Conservation (phyloP, 2,888 invertebrate species). For the Micoletzkya japonica region DNA sequence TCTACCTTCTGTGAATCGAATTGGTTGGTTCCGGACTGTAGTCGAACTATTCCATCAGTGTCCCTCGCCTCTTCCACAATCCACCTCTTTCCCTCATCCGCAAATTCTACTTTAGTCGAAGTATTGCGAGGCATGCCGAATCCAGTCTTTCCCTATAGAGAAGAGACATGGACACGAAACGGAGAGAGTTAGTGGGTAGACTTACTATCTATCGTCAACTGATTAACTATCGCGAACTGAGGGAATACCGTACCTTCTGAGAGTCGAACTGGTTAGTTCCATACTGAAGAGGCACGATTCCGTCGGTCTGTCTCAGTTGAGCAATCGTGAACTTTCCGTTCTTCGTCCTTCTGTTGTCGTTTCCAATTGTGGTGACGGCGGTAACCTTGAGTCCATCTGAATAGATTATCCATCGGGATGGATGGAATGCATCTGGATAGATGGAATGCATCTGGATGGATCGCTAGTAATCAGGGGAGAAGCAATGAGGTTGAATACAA, state of each 20-base stretch:
- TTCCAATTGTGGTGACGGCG: conserved; percentile 29
- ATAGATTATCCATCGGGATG: neutral
- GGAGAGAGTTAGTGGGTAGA: neutral
- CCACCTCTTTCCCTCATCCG: conserved; percentile 53
- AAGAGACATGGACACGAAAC: neutral
- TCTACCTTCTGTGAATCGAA: conserved; percentile 61
- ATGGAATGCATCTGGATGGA: neutral
- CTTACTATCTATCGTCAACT: neutral
- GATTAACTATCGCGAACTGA: neutral
- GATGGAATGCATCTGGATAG: neutral
- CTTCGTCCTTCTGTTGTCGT: conserved; percentile 38
- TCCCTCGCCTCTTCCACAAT: conserved; percentile 44
- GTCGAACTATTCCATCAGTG: conserved; percentile 57
- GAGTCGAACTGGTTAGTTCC: conserved; percentile 62
- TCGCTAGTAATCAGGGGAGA: neutral
- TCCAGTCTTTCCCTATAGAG: conserved; percentile 57
- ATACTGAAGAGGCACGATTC: conserved; percentile 58
- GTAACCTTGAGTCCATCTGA: conserved; percentile 35
- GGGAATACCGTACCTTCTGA: conserved; percentile 44
- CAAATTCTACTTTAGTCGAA: conserved; percentile 54
- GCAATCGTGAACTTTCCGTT: conserved; percentile 48
- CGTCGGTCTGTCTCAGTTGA: conserved; percentile 57
- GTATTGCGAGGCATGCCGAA: conserved; percentile 63
- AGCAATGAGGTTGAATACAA: neutral
- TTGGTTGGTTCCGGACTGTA: conserved; percentile 62